Evolutionary conservation across 2,113 vertebrate species (phyloP), one percentile per base, ranked within the genome.

Genomic region (Alexandromys fortis): DNA sequence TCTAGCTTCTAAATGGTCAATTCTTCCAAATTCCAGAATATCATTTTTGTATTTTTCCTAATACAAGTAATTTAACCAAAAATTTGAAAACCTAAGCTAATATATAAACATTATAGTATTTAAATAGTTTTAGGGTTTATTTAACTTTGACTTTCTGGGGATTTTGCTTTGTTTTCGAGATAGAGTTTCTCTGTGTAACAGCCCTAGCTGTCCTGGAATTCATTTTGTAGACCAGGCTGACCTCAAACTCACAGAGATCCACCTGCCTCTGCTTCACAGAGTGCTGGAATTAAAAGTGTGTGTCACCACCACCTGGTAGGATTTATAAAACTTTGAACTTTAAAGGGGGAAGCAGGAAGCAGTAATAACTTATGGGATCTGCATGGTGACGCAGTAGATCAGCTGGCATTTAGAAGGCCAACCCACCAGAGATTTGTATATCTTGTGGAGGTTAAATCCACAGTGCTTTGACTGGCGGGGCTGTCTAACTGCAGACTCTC

Each of bases 11-110:
- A 86, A 78, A 90, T 94, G 86, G 30, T 49, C 35, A 49, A 38
- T 22, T 83, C 33, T 92, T 94, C 73, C 61, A 1, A 75, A 47
- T n/a, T 35, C 30, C 30, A 90, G 68, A 61, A 92, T 28, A 30
- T 52, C 70, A 45, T 14, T 75, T 93, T 91, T 26, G 77, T 49
- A 89, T 35, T 42, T 95, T 92, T 92, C 33, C 68, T 92, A 87
- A 94, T 72, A 28, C n/a, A 86, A 86, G 24, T 10, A 73, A 73
- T 73, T 38, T 38, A 94, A 78, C 3, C 63, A 49, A 70, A 94
- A 92, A 88, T 78, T 24, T 92, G 45, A 94, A 95, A 90, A 61
- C 12, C 22, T 45, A 82, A n/a, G 13, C 24, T 65, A 72, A 70
- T 42, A 58, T 95, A 77, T 79, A 92, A 63, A 49, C 12, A 35